Evolutionary conservation across 2,797 vertebrate species (phyloP).

Genomic region (Acomys russatus): DNA sequence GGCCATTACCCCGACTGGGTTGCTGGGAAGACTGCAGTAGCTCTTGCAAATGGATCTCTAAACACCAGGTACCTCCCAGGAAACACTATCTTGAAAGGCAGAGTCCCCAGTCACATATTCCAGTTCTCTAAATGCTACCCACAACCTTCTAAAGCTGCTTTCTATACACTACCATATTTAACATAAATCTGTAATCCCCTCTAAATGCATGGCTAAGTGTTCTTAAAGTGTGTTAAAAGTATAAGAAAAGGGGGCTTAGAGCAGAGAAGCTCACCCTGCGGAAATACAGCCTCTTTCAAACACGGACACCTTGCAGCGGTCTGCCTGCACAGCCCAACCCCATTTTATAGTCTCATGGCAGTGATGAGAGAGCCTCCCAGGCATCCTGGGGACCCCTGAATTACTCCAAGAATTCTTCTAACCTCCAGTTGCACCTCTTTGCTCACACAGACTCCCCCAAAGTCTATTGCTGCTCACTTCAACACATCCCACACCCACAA

Average conservation of each 20-base stretch:
- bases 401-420: background rate
- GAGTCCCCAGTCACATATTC: background rate
- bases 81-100: background rate
- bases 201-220: conserved; percentile 75
- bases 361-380: no score
- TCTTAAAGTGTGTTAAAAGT: conserved; percentile 69
- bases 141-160: conserved; percentile 69
- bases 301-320: conserved; percentile 31
- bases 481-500: background rate
- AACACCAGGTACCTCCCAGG: background rate
- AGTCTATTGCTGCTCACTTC: background rate
- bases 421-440: background rate
- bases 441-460: background rate
- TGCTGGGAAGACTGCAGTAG: background rate
- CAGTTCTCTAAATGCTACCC: conserved; percentile 31
- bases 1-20: background rate
- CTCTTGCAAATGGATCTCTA: background rate
- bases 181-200: conserved; percentile 80
- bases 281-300: conserved; percentile 47
- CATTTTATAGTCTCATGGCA: background rate
- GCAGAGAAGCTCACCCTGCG: conserved; percentile 59
- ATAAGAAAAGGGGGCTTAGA: conserved; percentile 68
- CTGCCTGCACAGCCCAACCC: background rate
- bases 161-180: conserved; percentile 73
- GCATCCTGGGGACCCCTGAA: background rate